Evolutionary conservation across 64 coral and sea anemone species (phyloP).

Genomic region (Stylophora pistillata): DNA sequence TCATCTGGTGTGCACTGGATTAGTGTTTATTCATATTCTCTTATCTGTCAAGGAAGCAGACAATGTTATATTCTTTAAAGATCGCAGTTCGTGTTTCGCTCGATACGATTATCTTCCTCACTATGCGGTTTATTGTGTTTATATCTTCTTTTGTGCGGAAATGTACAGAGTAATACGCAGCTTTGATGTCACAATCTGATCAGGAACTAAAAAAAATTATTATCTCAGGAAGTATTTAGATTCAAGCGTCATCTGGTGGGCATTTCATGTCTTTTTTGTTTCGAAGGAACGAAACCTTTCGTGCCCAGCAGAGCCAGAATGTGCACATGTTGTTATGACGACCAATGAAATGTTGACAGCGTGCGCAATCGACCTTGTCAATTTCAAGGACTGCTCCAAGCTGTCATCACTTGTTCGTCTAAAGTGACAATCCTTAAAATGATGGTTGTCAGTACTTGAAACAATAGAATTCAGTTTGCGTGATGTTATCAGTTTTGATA

Average conservation of each 20-base stretch:
- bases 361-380: not conserved
- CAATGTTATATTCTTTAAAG: too few relatives aligned
- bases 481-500: not conserved
- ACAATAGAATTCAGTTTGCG: not conserved
- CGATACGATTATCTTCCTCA: not conserved
- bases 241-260: not conserved
- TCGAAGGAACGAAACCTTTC: not conserved
- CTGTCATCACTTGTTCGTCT: slow-evolving; percentile 9
- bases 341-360: not conserved
- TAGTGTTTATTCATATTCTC: not conserved
- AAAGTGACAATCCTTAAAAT: not conserved
- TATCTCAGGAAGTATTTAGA: slow-evolving; percentile 6
- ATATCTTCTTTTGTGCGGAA: not conserved
- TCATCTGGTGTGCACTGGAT: not conserved
- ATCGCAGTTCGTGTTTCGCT: not conserved
- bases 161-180: not conserved
- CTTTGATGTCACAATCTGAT: not conserved
- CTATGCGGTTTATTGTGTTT: not conserved
- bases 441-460: not conserved
- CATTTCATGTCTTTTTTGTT: too few relatives aligned
- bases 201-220: not conserved
- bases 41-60: not conserved
- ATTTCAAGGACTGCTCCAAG: not conserved
- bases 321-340: not conserved
- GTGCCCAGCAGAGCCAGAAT: not conserved